A percentile compares a stretch with the other conserved stretches of the same genome.
Evolutionary conservation across 2,888 invertebrate genomes (phyloP).

Genomic region (Thymelicus sylvestris): DNA sequence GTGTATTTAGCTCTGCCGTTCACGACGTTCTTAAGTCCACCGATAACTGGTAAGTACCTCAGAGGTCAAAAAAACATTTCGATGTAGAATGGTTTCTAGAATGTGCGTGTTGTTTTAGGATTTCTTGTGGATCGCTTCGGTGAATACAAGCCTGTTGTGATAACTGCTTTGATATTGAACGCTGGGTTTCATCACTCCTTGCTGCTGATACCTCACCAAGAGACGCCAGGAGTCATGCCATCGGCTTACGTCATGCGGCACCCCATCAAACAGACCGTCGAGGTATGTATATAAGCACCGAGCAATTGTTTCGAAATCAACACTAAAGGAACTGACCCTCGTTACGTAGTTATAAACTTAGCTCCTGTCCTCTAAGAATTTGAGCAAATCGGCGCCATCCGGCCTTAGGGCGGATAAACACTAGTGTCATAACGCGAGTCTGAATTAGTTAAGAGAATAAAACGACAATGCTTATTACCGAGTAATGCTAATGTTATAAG

Average conservation of each 20-base stretch:
- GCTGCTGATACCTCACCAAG: constrained; percentile 91
- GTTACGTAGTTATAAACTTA: constrained; percentile 59
- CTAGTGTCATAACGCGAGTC: constrained; percentile 70
- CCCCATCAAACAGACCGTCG: constrained; percentile 88
- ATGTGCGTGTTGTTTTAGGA: constrained; percentile 78
- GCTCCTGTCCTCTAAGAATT: constrained; percentile 76
- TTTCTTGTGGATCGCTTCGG: constrained; percentile 94
- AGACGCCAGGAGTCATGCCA: constrained; percentile 90
- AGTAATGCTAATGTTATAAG: neutral
- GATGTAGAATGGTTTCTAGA: constrained; percentile 11
- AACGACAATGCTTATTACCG: constrained; percentile 61
- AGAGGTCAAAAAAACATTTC: neutral
- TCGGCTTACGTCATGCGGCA: constrained; percentile 91
- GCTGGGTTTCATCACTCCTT: constrained; percentile 92
- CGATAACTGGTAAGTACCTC: constrained; percentile 88
- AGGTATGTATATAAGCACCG: constrained; percentile 74
- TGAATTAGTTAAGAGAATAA: constrained; percentile 77
- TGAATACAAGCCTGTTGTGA: constrained; percentile 93
- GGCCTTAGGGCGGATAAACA: constrained; percentile 76
- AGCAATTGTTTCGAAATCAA: constrained; percentile 54
- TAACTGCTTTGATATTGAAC: constrained; percentile 90
- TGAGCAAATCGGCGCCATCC: constrained; percentile 82
- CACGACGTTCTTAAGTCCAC: constrained; percentile 93
- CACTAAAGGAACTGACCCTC: constrained; percentile 62
- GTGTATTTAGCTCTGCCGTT: constrained; percentile 94